Evolutionary conservation across 2,888 invertebrate species (phyloP).

Genomic region (Corbicula japonica): DNA sequence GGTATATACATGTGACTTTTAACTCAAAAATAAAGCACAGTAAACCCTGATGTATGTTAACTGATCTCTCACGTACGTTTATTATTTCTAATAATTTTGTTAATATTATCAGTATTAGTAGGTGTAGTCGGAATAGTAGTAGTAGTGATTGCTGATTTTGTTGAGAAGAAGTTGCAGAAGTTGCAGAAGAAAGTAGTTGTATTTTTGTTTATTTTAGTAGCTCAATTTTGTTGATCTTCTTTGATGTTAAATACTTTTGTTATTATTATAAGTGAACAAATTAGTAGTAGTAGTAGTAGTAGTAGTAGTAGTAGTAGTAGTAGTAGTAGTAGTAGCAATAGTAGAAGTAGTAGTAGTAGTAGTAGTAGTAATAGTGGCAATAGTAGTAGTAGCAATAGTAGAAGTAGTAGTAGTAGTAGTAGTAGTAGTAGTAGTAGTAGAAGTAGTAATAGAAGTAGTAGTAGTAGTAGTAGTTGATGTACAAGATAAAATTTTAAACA

Average conservation of each 20-base stretch:
- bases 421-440: slow-evolving; percentile 1
- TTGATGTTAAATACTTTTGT: no score
- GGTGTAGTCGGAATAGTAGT: no score
- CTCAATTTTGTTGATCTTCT: no score
- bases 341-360: slow-evolving; percentile 8
- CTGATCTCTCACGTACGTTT: not conserved
- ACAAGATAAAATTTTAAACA: not conserved
- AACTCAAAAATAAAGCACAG: not conserved
- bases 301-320: slow-evolving; percentile 15
- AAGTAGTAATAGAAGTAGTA: not conserved
- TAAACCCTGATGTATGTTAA: no score
- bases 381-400: not conserved
- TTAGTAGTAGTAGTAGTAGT: slow-evolving; percentile 15
- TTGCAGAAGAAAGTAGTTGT: no score
- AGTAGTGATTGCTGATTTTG: no score
- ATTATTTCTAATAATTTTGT: not conserved
- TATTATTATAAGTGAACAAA: no score
- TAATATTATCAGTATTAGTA: not conserved
- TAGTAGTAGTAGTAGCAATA: slow-evolving; percentile 11
- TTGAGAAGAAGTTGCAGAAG: no score
- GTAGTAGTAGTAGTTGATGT: not conserved
- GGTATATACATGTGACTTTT: slow-evolving; percentile 11
- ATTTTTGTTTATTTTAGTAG: no score
- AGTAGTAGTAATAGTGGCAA: slow-evolving; percentile 1
- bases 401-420: not conserved